A percentile compares a stretch with the other conserved stretches of the same genome.
phyloP scores from a whole-genome alignment of 2,113 vertebrate genomes.

The Nesoenas mayeri region DNA sequence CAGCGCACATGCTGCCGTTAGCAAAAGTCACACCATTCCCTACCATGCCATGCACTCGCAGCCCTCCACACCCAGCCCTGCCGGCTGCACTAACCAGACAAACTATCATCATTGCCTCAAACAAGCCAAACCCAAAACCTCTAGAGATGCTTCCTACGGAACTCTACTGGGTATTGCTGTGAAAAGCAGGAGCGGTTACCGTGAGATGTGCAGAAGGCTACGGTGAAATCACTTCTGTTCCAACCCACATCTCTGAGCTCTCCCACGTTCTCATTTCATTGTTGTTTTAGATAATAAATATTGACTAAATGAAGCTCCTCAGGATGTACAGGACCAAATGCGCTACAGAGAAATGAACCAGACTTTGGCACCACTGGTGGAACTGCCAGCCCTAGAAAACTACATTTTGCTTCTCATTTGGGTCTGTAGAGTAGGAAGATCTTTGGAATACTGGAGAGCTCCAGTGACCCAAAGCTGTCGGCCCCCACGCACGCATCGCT shows the following conservation, averaged over 20 bases:
- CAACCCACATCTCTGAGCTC: not conserved
- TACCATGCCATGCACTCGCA: not conserved
- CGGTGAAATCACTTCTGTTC: not conserved
- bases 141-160: not conserved
- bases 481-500: accelerated
- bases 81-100: not conserved
- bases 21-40: not conserved
- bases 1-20: too few relatives aligned
- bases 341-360: not conserved
- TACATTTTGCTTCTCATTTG: not conserved
- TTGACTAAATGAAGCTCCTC: not conserved
- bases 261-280: not conserved
- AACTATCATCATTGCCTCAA: accelerated
- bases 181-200: not conserved
- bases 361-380: not conserved
- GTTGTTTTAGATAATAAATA: not conserved
- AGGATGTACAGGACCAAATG: not conserved
- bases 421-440: not conserved
- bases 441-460: not conserved
- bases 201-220: not conserved
- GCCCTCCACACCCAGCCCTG: too few relatives aligned
- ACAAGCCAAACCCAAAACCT: not conserved
- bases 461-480: not conserved
- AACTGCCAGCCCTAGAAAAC: not conserved
- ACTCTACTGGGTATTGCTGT: not conserved